Base-by-base conservation (phyloP, 2,797 vertebrate species). In the Anguilla pacifica region DNA sequence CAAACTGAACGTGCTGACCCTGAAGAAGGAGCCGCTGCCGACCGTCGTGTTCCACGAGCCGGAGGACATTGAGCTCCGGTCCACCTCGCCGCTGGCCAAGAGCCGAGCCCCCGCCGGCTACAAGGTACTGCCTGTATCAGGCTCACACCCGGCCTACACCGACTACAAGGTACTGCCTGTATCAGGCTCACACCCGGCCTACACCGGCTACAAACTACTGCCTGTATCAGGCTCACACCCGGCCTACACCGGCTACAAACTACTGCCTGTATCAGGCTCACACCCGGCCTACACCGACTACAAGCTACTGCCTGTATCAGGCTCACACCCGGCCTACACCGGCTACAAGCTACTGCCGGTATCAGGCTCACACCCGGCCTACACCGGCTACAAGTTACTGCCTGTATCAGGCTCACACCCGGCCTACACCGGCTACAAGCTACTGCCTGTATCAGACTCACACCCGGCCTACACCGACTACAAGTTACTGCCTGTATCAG, bases 11-110 rank as follows among this genome's bases (percentile, higher is more conserved):
- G 98, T 99, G 95, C 95, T 99, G 93, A 99, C 98, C 77, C 96
- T 99, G 94, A 97, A 97, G 91, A 99, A 99, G 91, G 98, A 99
- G 81, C 97, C 98, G 39, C 94, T 99, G 90, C 98, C 98, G 0
- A 97, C 98, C 0, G 98, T 99, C 93, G 99, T 99, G 95, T 99
- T 98, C 94, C 98, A 98, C 0, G 98, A 99, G 91, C 98, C 98
- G 0, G 98, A 99, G 94, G 98, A 97, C 92, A 99, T 99, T 22
- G 98, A 99, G 93, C 97, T 99, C 39, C 98, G 98, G 91, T 98
- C 98, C 91, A 98, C 98, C 88, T 97, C 97, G 0, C 97, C 98
- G 0, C 96, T 97, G 85, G 95, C 96, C 94, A 99, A 98, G 96
- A 96, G 93, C 83, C 96, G 97, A 91, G 93, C 93, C 89, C 97